Percentiles rank a stretch among this genome's conserved stretches.
Conservation (phyloP, 2,888 invertebrate genomes). For the Byasa hedistus region DNA sequence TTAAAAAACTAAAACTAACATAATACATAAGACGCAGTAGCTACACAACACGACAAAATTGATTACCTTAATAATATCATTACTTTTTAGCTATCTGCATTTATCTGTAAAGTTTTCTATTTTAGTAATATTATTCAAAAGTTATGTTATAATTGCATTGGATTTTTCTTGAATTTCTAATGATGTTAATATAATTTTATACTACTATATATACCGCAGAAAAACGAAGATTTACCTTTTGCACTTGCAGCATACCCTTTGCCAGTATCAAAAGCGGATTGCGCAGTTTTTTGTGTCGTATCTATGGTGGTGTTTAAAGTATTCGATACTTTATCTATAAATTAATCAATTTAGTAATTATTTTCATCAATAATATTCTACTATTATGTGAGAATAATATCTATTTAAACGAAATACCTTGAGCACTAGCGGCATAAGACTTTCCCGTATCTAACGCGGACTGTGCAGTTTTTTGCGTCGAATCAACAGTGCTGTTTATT, state of each 20-base stretch:
- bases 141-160: too few species aligned
- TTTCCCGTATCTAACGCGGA: conserved; percentile 44
- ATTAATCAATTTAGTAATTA: neutral
- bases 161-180: too few species aligned
- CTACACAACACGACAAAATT: too few species aligned
- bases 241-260: conserved; percentile 40
- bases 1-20: neutral
- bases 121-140: too few species aligned
- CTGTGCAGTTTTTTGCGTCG: conserved; percentile 48
- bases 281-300: conserved; percentile 50
- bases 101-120: too few species aligned
- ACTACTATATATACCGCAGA: neutral
- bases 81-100: too few species aligned
- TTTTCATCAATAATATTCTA: too few species aligned
- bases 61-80: too few species aligned
- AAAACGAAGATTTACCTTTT: conserved; percentile 37
- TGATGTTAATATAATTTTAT: neutral
- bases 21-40: too few species aligned
- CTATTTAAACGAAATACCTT: conserved; percentile 34
- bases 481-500: conserved; percentile 36
- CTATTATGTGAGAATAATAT: too few species aligned
- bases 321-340: conserved; percentile 44
- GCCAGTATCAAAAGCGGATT: conserved; percentile 51
- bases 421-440: conserved; percentile 41
- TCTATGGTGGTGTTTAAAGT: conserved; percentile 28